Conservation (phyloP, 2,888 invertebrate genomes). For the Caenorhabditis doughertyi region DNA sequence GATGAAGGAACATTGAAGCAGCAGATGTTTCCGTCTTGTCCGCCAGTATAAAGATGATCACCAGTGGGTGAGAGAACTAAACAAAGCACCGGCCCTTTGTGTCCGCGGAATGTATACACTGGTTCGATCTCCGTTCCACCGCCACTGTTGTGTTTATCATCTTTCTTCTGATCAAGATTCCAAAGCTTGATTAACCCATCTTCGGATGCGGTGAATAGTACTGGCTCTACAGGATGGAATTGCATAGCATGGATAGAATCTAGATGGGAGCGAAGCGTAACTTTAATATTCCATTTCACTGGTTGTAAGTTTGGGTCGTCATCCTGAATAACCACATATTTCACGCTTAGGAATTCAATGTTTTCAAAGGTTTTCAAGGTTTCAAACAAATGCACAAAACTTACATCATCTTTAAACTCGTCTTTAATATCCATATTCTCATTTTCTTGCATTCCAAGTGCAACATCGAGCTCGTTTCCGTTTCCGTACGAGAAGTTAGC, state of each 20-base stretch:
- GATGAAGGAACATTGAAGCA: slow-evolving; percentile 96
- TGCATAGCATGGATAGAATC: slow-evolving; percentile 85
- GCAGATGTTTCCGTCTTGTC: slow-evolving; percentile 94
- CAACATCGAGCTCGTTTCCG: slow-evolving; percentile 67
- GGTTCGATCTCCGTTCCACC: slow-evolving; percentile 93
- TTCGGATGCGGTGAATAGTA: slow-evolving; percentile 96
- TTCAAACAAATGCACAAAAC: no score
- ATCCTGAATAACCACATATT: slow-evolving; percentile 58
- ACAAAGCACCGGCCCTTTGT: slow-evolving; percentile 93
- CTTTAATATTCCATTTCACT: slow-evolving; percentile 76
- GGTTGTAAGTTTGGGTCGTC: slow-evolving; percentile 44
- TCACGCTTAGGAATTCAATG: not conserved
- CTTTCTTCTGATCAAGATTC: slow-evolving; percentile 98
- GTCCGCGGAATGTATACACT: slow-evolving; percentile 97
- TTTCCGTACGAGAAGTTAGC: slow-evolving; percentile 52
- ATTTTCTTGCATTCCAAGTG: slow-evolving; percentile 68
- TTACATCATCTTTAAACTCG: slow-evolving; percentile 65
- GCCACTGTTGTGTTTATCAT: slow-evolving; percentile 85
- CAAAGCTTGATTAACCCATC: slow-evolving; percentile 99
- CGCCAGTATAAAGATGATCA: slow-evolving; percentile 95
- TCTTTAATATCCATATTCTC: slow-evolving; percentile 75
- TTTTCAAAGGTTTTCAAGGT: not conserved
- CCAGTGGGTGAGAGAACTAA: slow-evolving; percentile 94
- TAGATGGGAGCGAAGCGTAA: slow-evolving; percentile 84
- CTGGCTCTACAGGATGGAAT: slow-evolving; percentile 82